Conservation (phyloP, 2,888 invertebrate species). For the Ypsolopha sequella region DNA sequence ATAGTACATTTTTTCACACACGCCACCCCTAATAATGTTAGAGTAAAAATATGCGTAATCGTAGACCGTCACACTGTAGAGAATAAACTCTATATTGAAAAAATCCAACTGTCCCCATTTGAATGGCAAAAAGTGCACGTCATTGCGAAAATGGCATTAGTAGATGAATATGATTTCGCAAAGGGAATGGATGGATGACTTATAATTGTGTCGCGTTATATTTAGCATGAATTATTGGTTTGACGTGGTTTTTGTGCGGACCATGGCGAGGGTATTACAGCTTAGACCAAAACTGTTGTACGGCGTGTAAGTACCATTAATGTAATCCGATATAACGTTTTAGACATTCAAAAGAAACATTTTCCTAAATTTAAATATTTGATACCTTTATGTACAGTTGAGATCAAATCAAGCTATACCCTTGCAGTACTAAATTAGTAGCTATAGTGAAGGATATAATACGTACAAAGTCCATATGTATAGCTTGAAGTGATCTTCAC, state of each 20-base stretch:
- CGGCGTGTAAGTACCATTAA: too few relatives aligned
- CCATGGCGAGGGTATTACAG: slow-evolving; percentile 5
- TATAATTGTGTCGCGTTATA: slow-evolving; percentile 65
- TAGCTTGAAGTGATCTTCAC: too few relatives aligned
- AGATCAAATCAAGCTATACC: too few relatives aligned
- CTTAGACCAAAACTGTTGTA: slow-evolving; percentile 3
- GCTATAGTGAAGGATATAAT: too few relatives aligned
- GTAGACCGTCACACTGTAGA: slow-evolving; percentile 28
- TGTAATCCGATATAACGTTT: too few relatives aligned
- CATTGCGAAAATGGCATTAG: slow-evolving; percentile 65
- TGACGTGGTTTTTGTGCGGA: slow-evolving; percentile 45
- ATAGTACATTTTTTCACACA: slow-evolving; percentile 67
- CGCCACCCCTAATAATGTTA: slow-evolving; percentile 64
- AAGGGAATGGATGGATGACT: slow-evolving; percentile 63
- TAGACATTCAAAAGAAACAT: too few relatives aligned
- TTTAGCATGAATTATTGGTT: slow-evolving; percentile 69
- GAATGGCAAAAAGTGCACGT: slow-evolving; percentile 70
- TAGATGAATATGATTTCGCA: slow-evolving; percentile 64
- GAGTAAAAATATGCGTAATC: slow-evolving; percentile 68
- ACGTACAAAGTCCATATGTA: too few relatives aligned
- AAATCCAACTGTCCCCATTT: slow-evolving; percentile 65
- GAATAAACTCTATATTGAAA: slow-evolving; percentile 41
- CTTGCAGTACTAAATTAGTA: too few relatives aligned
- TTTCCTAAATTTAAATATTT: too few relatives aligned
- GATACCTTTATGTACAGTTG: too few relatives aligned